Base-by-base conservation (phyloP, 2,113 vertebrate genomes). In the Pitta sordida region DNA sequence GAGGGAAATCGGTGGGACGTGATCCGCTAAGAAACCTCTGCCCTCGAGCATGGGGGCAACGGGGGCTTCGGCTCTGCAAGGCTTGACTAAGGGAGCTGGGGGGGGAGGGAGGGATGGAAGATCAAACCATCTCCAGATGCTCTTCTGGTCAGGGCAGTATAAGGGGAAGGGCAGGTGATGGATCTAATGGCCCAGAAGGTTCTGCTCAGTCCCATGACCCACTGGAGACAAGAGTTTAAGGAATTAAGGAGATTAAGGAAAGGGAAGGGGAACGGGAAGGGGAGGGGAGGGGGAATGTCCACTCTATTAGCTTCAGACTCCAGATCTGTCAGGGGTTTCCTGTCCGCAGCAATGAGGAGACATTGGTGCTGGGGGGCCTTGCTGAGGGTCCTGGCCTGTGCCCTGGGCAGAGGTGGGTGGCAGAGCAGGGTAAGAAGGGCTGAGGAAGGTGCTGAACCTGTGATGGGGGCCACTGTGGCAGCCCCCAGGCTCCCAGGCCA, bases 81-180 rank as follows among this genome's bases (percentile, higher is more conserved):
- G 19, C 73, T 17, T 13, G n/a, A 9, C 3, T 8, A 15, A 5
- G 19, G 17, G 4, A 51, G 24, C 0, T 46, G 19, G 15, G 7
- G 13, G 19, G 58, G 7, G 19, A 58, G n/a, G 26, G 15, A 27
- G 53, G 5, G 15, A 27, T 49, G 5, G 27, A 14, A 29, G 2
- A 63, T 2, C 26, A 7, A n/a, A 60, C 4, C 5, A 0, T 1
- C 10, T n/a, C 32, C 52, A 3, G 48, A 10, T 2, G 58, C 41
- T 59, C 23, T 27, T 41, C 37, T 22, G 49, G 9, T 7, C 48
- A 34, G 70, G 23, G 49, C 16, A 51, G 11, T 3, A 15, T 0
- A 11, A 46, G 24, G 20, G 43, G 22, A 21, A 22, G 49, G 37
- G 68, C 32, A 10, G 29, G 19, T 5, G 51, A 73, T 17, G 30